These are phyloP conservation scores for Elymnias hypermnestra DNA, from an alignment of 1,140 invertebrate species.

Conservation along the genomic window DNA sequence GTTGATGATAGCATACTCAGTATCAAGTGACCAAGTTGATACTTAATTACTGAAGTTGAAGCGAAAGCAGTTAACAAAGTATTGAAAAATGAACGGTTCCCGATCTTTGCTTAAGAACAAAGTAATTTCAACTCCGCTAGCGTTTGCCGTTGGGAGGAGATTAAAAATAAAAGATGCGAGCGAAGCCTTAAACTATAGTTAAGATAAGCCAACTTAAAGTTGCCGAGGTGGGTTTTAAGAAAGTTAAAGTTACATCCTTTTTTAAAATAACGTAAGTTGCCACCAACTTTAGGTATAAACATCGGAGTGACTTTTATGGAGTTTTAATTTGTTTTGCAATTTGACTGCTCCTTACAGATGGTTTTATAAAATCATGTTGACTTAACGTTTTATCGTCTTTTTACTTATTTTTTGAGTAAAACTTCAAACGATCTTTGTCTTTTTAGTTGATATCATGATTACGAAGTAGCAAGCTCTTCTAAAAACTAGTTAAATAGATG, in stretches of 20 bases:
- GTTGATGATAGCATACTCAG: slow-evolving; percentile 18
- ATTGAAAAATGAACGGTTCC: slow-evolving; percentile 70
- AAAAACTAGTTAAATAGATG: no score
- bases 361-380: not conserved
- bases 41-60: slow-evolving; percentile 55
- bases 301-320: slow-evolving; percentile 22
- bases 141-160: slow-evolving; percentile 51
- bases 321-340: slow-evolving; percentile 22
- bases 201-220: slow-evolving; percentile 63
- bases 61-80: slow-evolving; percentile 52
- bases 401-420: no score
- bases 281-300: slow-evolving; percentile 24
- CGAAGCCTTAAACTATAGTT: slow-evolving; percentile 58
- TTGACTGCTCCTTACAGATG: slow-evolving; percentile 5
- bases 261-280: slow-evolving; percentile 30
- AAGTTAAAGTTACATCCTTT: slow-evolving; percentile 46
- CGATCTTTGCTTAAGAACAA: slow-evolving; percentile 65
- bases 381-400: no score
- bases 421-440: no score
- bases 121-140: slow-evolving; percentile 63
- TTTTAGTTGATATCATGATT: no score
- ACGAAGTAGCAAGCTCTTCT: no score
- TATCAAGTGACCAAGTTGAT: slow-evolving; percentile 20
- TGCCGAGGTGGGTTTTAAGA: slow-evolving; percentile 42
- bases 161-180: slow-evolving; percentile 66